A percentile compares a stretch with the other conserved stretches of the same genome.
Conservation (phyloP, 92 coral and sea anemone species). For the Chrysogorgia sp. region DNA sequence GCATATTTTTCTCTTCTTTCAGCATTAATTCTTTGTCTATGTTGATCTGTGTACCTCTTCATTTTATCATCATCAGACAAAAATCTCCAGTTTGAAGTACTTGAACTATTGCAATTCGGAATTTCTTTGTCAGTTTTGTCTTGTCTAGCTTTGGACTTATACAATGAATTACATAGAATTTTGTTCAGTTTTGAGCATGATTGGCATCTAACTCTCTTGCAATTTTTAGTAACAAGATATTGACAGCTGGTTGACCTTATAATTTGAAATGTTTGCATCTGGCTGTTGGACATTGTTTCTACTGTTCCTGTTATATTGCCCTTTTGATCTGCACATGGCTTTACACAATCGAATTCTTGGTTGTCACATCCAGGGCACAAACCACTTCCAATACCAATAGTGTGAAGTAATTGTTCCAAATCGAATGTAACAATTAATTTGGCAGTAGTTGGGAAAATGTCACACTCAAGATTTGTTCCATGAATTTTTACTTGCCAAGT, state of each 20-base stretch:
- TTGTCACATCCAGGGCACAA: conserved; percentile 33
- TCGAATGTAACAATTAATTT: background rate
- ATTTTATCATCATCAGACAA: conserved; percentile 31
- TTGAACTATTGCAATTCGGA: too few relatives aligned
- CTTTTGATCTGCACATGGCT: background rate
- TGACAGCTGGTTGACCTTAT: conserved; percentile 41
- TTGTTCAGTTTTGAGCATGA: conserved; percentile 39
- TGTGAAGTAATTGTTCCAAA: background rate
- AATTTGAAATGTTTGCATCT: conserved; percentile 7
- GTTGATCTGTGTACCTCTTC: conserved; percentile 41
- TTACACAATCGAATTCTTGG: background rate
- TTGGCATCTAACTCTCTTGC: conserved; percentile 31
- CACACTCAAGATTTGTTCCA: background rate
- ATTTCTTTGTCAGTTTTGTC: conserved; percentile 7
- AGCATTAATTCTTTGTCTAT: conserved; percentile 48
- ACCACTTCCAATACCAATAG: conserved; percentile 1
- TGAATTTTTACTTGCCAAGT: conserved; percentile 43
- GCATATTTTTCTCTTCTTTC: conserved; percentile 43
- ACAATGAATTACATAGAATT: conserved; percentile 11
- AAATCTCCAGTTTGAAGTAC: conserved; percentile 5
- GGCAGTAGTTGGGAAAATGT: background rate
- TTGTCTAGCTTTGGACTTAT: background rate
- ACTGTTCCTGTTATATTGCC: conserved; percentile 8
- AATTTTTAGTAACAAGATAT: conserved; percentile 9
- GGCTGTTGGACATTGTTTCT: conserved; percentile 15